Evolutionary conservation across 2,888 invertebrate genomes (phyloP), one percentile per base, ranked within the genome.

Genomic region (Microplitis manilae): DNA sequence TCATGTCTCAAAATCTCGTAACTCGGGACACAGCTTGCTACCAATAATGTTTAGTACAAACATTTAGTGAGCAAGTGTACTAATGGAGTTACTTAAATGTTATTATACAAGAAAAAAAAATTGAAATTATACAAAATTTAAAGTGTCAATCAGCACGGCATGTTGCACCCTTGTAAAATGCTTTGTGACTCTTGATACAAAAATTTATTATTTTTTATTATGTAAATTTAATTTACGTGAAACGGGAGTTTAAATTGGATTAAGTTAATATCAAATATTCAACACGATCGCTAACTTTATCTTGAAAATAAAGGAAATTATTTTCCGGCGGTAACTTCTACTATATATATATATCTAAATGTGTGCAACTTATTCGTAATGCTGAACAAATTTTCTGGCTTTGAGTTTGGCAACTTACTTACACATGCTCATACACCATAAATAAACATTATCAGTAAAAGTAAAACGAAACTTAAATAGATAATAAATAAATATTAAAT

Each of bases 121-220:
- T 6, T 8, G 50, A 75, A 75, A 70, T 39, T 64, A 39, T 64
- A 68, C 38, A 40, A 40, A 59, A 59, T 38, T 15, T 9, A 50
- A 74, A 68, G 61, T 69, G 76, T 73, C 74, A 61, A 72, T 75
- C 78, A 82, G 79, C 80, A 80, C 79, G 78, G 83, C 83, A 83
- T 83, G 83, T 78, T 80, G 81, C 81, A 82, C 77, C 68, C 68
- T 76, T 73, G 50, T 50, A 13, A 9, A 77, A 78, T 79, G 83
- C 81, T 79, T 83, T 77, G 79, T 80, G 76, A 81, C 75, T 77
- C 78, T 82, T 69, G 40, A 9, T 17, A 41, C 39, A 62, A 17
- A 30, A 62, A 39, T 39, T 60, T 13, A 40, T 13, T 62, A 65
- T 41, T 41, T n/a, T 40, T 15, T 61, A 8, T 6, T 40, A 38